Conservation (phyloP, 2,113 vertebrate genomes). For the Myxocyprinus asiaticus region DNA sequence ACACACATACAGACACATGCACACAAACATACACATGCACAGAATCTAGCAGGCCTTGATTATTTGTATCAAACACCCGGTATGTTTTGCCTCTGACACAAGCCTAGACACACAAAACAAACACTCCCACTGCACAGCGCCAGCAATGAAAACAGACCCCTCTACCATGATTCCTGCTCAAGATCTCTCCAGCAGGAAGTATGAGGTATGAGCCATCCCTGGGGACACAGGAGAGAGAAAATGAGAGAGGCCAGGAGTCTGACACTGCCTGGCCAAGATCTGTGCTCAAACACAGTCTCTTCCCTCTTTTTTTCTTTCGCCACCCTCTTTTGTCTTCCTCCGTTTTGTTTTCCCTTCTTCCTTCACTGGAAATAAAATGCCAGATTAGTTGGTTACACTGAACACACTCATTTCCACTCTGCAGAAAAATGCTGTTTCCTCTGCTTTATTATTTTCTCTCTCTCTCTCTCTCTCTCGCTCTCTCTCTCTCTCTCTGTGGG, state of each 20-base stretch:
- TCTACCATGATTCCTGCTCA: conserved; percentile 45
- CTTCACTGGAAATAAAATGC: conserved; percentile 4
- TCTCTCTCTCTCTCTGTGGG: conserved; percentile 24
- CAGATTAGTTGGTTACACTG: conserved; percentile 25
- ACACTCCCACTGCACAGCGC: conserved; percentile 38
- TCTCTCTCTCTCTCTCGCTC: conserved; percentile 2
- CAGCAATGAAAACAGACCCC: conserved; percentile 48
- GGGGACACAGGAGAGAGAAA: conserved; percentile 4
- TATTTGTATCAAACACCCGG: conserved; percentile 50
- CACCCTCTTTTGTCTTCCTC: conserved; percentile 28
- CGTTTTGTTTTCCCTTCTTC: neutral
- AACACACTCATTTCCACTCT: conserved; percentile 24
- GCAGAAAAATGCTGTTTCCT: conserved; percentile 35
- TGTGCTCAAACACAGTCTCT: conserved; percentile 40
- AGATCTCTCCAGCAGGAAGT: conserved; percentile 51
- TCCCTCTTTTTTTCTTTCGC: conserved; percentile 6
- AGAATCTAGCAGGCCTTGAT: conserved; percentile 31
- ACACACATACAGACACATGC: neutral
- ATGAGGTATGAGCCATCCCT: conserved; percentile 39
- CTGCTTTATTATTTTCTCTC: conserved; percentile 38
- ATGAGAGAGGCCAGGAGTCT: neutral
- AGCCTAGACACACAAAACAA: conserved; percentile 27
- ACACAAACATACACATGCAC: conserved; percentile 31
- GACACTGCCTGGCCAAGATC: conserved; percentile 43
- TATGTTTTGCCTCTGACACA: conserved; percentile 51